Evolutionary conservation across 2,888 invertebrate genomes (phyloP), one percentile per base, ranked within the genome.

Genomic region (Limnephilus marmoratus): DNA sequence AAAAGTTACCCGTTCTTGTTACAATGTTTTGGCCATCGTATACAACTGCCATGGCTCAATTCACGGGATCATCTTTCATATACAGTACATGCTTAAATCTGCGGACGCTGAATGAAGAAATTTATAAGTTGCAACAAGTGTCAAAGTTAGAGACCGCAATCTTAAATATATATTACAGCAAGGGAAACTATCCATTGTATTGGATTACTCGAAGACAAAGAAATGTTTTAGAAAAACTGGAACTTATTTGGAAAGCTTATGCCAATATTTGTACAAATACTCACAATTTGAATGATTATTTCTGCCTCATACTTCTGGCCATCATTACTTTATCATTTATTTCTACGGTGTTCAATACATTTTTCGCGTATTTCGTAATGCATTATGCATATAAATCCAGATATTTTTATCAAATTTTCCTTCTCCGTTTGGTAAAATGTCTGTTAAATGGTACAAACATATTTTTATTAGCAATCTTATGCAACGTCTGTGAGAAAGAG

Each of bases 201-300:
- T 82, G 7, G 15, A 83, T 11, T 11, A 34, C 31, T 37, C 9
- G 1, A 7, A 37, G 15, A 13, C 13, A 49, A 49, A 49, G 3
- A 49, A 15, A 49, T 34, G 12, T 18, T 15, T 9, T 31, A 12
- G 15, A 31, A 3, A 83, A 83, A 12, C 34, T 83, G 34, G 34
- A 83, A 11, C 83, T 83, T 3, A 83, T 83, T 9, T 83, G 83
- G 34, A 83, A 83, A 41, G 37, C 45, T 31, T 91, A 91, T 34
- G 49, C 41, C n/a, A 45, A 49, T 15, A 81, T 91, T n/a, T 31
- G 37, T 88, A 53, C 83, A 15, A 81, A 34, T 45, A 53, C 11
- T n/a, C 11, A 31, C 4, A 31, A 29, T 37, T 15, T 91, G 31
- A 83, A 89, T 89, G 53, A 91, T 41, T 89, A 68, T 24, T 91